Evolutionary conservation across 1,140 invertebrate species (phyloP), one percentile per base, ranked within the genome.

Genomic region (Branchinecta lynchi): DNA sequence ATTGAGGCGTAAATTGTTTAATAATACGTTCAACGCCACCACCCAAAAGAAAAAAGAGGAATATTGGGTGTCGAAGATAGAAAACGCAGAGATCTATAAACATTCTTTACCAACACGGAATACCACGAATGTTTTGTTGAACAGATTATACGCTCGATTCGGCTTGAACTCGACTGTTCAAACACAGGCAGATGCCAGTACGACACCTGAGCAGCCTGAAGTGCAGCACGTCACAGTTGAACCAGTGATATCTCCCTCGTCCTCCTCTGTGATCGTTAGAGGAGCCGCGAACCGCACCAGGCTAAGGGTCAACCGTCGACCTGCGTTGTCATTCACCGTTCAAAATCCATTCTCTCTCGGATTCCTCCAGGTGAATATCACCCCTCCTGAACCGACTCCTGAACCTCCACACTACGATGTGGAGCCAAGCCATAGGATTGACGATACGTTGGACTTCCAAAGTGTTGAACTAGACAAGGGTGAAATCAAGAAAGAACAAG

Each of bases 1-100:
- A 32, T 32, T 32, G 32, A 32, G 32, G 32, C 32, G 32, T 1
- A 32, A 32, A 32, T 32, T 32, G 32, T 32, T 32, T 32, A 32
- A 32, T 32, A 32, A 32, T 32, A 32, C 51, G 51, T 60, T 60
- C 17, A 60, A 60, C 51, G 12, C 51, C 17, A 60, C 12, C 51
- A 20, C 51, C 51, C 51, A 60, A 60, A 60, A 60, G 17, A 60
- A 60, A 20, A 60, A 60, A 60, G 51, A 60, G 17, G 51, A 60
- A 60, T 60, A 60, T 60, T 20, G 12, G 17, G 51, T 60, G 12
- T 15, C 51, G 17, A 60, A 60, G 17, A 60, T 60, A 60, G 12
- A 60, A 60, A 60, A 60, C 17, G 51, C 51, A 20, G 51, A 60
- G 17, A 60, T 60, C 12, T 60, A 15, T 60, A 60, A 60, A 60